Evolutionary conservation across 1,140 invertebrate species (phyloP), one percentile per base, ranked within the genome.

Genomic region (Aphelenchoides avenae): DNA sequence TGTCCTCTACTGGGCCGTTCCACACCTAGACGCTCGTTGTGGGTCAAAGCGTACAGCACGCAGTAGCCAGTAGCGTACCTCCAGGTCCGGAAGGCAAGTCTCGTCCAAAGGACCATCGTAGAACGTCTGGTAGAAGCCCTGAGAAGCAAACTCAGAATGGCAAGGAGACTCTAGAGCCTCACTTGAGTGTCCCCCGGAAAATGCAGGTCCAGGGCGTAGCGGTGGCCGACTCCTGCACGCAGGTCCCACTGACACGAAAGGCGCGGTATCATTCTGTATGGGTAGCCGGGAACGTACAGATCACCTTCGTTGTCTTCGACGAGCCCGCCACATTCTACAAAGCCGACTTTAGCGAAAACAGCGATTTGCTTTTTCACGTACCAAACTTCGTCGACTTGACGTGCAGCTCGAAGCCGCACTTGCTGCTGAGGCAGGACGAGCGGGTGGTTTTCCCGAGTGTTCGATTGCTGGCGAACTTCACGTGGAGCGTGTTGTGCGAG

Each of bases 151-250:
- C 7, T 7, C 11, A 36, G n/a, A 36, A 13, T 11, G n/a, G 34
- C 34, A 13, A 13, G n/a, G 34, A 36, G 34, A n/a, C n/a, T 36
- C 34, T 36, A 36, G 34, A 36, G 11, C 11, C n/a, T n/a, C n/a
- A n/a, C n/a, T n/a, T n/a, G n/a, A n/a, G 53, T 42, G 2, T 51
- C 27, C 26, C 58, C 24, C 20, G n/a, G n/a, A n/a, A 72, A 74
- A 22, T 73, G 43, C 30, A 72, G 63, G 11, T 73, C 53, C 11
- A 71, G 41, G n/a, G 53, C n/a, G 44, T 76, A 72, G 9, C 73
- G 63, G 39, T 55, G 42, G n/a, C 59, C 65, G 7, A 68, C 62
- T 49, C 67, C 71, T 26, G 71, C 64, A 33, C 55, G 43, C 29
- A 73, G 64, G 43, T 62, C 54, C 73, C 65, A 73, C 15, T 50